Base-by-base conservation (phyloP, 2,888 invertebrate genomes). In the Tenthredo scrophulariae region DNA sequence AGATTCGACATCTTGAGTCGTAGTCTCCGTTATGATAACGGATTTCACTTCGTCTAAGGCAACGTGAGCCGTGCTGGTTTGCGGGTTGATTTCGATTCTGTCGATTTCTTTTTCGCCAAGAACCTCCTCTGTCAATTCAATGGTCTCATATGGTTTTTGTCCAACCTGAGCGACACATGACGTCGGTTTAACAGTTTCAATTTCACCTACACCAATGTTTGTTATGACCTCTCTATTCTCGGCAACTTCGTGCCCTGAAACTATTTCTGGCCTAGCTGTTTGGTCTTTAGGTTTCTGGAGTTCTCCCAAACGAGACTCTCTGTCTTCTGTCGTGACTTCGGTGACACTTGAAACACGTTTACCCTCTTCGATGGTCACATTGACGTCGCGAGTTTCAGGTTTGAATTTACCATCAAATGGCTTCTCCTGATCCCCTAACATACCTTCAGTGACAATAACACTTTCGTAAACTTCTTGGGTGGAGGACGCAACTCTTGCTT, bases 241-340 rank as follows among this genome's bases (percentile, higher is more conserved):
- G n/a, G 94, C 94, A 33, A 94, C 93, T 89, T 94, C 93, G 85
- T 94, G 93, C 0, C 94, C 91, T 50, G 46, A 67, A 50, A 83
- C 83, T 67, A 94, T 90, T 86, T 92, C 91, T 26, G 91, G 86
- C 40, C 89, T 88, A 46, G 94, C 94, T 86, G 89, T 90, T 87
- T 93, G 93, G 70, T 87, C 89, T 74, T 89, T 88, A 50, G 94
- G 94, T 88, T 91, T 91, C 22, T 91, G 90, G 10, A 91, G 87
- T 26, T 90, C 91, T 85, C 91, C 89, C 54, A 94, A 91, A 1
- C 89, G 85, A 67, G 92, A 90, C 90, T 94, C 94, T 84, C 90
- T 93, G 89, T 95, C 95, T 88, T 94, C 94, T 72, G 92, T 90
- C 85, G 94, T 93, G 46, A 94, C 91, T 93, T 95, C 95, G 50